Conservation (phyloP, 2,888 invertebrate genomes). For the Erebia ligea region DNA sequence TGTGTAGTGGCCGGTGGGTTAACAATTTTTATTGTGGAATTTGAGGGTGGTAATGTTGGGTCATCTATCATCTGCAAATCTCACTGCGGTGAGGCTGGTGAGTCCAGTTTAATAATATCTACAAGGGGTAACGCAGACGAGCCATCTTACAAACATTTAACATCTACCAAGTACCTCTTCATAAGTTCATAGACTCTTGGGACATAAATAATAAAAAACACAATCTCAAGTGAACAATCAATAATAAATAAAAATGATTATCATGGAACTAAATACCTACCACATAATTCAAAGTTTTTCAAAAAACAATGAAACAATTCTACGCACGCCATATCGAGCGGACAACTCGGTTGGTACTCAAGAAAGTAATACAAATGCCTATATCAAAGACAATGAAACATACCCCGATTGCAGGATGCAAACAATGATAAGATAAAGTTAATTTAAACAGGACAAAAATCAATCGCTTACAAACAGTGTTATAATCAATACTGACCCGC, state of each 20-base stretch:
- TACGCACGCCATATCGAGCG: constrained; percentile 51
- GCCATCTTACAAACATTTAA: background rate
- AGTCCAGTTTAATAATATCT: background rate
- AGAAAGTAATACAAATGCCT: constrained; percentile 47
- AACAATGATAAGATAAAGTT: constrained; percentile 66
- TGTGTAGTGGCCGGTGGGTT: background rate
- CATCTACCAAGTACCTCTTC: background rate
- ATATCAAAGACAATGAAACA: constrained; percentile 45
- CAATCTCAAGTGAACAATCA: background rate
- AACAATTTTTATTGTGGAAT: background rate
- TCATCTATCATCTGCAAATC: background rate
- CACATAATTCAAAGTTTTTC: constrained; percentile 43
- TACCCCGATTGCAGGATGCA: constrained; percentile 56
- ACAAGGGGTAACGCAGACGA: background rate
- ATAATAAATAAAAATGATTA: background rate
- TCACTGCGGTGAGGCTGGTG: background rate
- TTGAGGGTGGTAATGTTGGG: background rate
- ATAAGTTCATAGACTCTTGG: background rate
- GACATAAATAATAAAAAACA: background rate
- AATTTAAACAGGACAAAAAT: constrained; percentile 33
- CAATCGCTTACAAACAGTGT: constrained; percentile 24
- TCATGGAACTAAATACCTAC: constrained; percentile 26
- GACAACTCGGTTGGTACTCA: constrained; percentile 52
- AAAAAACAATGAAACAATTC: constrained; percentile 41
- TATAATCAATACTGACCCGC: constrained; percentile 55